Evolutionary conservation across 2,888 invertebrate species (phyloP), one percentile per base, ranked within the genome.

Genomic region (Hirtodrosophila confusa): DNA sequence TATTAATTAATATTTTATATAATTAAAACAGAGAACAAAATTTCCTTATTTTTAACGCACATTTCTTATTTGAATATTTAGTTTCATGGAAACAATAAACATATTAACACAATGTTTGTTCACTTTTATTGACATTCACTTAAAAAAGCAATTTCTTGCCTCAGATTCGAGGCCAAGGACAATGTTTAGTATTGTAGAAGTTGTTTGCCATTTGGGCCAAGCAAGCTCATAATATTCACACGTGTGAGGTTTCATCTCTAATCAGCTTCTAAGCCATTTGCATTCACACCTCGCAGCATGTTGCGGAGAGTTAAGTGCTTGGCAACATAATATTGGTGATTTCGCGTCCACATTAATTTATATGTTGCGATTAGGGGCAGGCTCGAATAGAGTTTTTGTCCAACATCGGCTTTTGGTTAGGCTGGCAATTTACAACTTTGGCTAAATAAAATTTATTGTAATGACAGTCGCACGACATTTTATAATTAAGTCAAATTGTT

Each of bases 401-500:
- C 53, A 51, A 50, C 57, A 48, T 48, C 41, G 40, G 54, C 27
- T 51, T 50, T 50, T 51, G 53, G 60, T 35, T 56, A 31, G 56
- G 49, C 39, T 49, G 44, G 47, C 61, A 57, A 68, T 53, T 75
- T 54, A 57, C 65, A 63, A 64, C 61, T 70, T 62, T 67, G 69
- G 60, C 70, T 61, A 69, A 74, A 71, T 69, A 55, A 86, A 79
- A 77, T 87, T 84, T 86, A 85, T 75, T 75, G 61, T 79, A 72
- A 73, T 69, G 76, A 74, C 83, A 75, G 76, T 62, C 51, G 78
- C 74, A 75, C 83, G 80, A 75, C 78, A 87, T 85, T 88, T 88
- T 84, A 83, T 86, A 88, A 86, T 86, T 83, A 76, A 80, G 78
- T 67, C 72, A 77, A 76, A 75, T 75, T 64, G 75, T 65, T 69